A percentile compares a stretch with the other conserved stretches of the same genome.
Conservation (phyloP, 2,797 vertebrate genomes). For the Emys orbicularis region DNA sequence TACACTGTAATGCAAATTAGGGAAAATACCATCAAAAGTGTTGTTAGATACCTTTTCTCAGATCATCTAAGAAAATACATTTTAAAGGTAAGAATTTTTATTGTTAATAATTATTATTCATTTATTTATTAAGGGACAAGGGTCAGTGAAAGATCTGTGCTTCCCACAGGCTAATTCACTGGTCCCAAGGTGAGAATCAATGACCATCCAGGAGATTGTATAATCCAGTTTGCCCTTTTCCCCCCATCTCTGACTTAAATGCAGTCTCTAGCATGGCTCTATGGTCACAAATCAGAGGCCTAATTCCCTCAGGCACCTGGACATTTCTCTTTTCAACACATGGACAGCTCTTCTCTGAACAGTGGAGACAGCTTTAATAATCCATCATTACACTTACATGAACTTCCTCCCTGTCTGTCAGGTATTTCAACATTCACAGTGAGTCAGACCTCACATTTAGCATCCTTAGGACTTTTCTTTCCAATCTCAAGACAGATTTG, state of each 20-base stretch:
- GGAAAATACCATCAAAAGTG: neutral
- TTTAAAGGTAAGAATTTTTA: neutral
- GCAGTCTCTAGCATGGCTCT: neutral
- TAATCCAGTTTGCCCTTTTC: neutral
- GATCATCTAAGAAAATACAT: neutral
- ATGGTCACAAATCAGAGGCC: slow-evolving; percentile 5
- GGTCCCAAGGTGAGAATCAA: slow-evolving; percentile 44
- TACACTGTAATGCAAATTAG: neutral
- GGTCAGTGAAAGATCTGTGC: accelerated
- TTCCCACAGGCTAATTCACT: accelerated
- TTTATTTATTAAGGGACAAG: accelerated
- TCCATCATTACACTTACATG: slow-evolving; percentile 1
- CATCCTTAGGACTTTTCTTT: neutral
- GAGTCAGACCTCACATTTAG: neutral
- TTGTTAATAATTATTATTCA: neutral
- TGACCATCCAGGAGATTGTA: neutral
- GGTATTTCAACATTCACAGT: neutral
- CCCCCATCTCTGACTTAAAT: neutral
- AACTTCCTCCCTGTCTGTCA: slow-evolving; percentile 46
- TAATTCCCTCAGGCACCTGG: neutral
- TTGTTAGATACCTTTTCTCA: neutral
- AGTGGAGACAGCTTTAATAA: slow-evolving; percentile 1
- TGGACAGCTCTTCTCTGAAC: slow-evolving; percentile 6
- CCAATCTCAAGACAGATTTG: neutral
- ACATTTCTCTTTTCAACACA: slow-evolving; percentile 28